Evolutionary conservation across 1,140 invertebrate species (phyloP), one percentile per base, ranked within the genome.

Genomic region (Tetramorium parvispinum): DNA sequence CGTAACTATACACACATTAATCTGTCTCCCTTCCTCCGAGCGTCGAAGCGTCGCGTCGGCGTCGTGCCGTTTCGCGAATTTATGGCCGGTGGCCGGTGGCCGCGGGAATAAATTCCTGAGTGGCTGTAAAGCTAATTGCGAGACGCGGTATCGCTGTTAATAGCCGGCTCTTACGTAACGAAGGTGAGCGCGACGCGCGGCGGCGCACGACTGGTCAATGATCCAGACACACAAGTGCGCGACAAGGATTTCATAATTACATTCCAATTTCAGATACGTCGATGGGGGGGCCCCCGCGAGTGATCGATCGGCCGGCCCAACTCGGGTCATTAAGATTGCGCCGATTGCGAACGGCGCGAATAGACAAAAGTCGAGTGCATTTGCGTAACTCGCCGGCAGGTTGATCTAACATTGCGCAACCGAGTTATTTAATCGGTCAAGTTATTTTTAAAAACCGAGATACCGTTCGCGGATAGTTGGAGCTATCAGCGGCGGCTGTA

Each of bases 191-290:
- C 73, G 71, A 59, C 63, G 27, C 24, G 27, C 32, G 61, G 27
- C 32, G 61, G 55, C 55, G 55, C n/a, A 4, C 66, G 61, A 59
- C 86, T 90, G 90, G 92, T 88, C 91, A 92, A 91, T 92, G 88
- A 90, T 92, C 90, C 82, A 89, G 66, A 82, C 82, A 63, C n/a
- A 5, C n/a, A 5, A 79, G n/a, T 68, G 65, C 61, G 59, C 46
- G 76, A 79, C 43, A 24, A 79, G 76, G 71, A 90, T 90, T 91
- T 90, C 85, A 90, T 87, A 92, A 92, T 91, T 89, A 73, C 88
- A 89, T 92, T 92, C 85, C 86, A 82, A 90, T 91, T 83, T 86
- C 46, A 59, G 49, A 68, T 21, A 71, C 21, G 21, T 49, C 79
- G 24, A 13, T n/a, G 32, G 21, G 13, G 18, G 49, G 10, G 24